phyloP scores from a whole-genome alignment of 2,113 vertebrate species.

The Empidonax traillii region DNA sequence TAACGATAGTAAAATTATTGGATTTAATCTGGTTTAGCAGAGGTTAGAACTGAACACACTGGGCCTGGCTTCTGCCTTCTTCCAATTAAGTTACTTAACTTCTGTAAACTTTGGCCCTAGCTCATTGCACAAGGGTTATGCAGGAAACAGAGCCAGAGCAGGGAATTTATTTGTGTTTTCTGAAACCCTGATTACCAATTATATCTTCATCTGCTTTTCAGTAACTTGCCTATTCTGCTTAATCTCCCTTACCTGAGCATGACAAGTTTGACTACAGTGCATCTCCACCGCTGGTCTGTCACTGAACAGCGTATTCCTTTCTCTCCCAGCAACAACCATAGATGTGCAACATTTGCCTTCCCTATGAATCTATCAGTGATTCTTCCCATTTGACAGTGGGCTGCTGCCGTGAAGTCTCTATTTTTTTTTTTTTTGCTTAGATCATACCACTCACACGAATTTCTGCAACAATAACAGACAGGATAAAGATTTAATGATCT shows the following conservation, averaged over 20 bases:
- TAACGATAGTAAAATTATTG: not conserved
- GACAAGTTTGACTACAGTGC: not conserved
- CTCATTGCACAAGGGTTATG: not conserved
- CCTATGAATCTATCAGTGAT: not conserved
- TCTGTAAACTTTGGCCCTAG: not conserved
- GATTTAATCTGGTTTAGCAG: not conserved
- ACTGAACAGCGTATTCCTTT: not conserved
- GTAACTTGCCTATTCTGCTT: not conserved
- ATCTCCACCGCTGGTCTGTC: not conserved
- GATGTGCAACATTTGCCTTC: not conserved
- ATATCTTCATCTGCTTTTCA: not conserved
- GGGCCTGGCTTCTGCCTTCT: not conserved
- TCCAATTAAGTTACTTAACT: not conserved
- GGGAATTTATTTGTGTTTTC: not conserved
- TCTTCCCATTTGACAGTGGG: not conserved
- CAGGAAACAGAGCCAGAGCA: not conserved
- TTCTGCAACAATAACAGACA: not conserved
- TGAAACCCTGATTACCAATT: not conserved
- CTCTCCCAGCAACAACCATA: not conserved
- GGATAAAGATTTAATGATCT: constrained; percentile 53
- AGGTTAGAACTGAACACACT: not conserved
- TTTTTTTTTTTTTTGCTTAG: not conserved
- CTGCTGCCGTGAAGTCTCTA: not conserved
- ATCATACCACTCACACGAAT: not conserved
- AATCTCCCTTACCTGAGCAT: not conserved